Base-by-base conservation (phyloP, 2,797 vertebrate species). In the Hybognathus amarus region DNA sequence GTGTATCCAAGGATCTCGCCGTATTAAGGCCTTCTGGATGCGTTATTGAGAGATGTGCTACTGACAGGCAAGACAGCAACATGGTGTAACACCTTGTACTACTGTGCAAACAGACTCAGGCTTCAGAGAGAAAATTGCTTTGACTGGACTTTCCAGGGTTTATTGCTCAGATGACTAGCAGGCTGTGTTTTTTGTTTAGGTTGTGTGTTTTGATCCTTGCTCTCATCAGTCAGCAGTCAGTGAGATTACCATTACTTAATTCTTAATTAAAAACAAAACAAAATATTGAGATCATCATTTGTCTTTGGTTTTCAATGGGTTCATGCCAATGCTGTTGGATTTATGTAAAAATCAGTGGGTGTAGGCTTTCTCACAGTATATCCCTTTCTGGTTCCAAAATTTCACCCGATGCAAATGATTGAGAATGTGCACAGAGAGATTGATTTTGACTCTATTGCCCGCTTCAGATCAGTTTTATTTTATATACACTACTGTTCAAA, bases 1-100 rank as follows among this genome's bases (percentile, higher is more conserved):
- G 79, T 79, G 45, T 69, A 67, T 54, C 18, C 36, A 38, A 50
- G 76, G 56, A 42, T 77, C 30, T 64, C 5, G 27, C 40, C 38
- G 22, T 64, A 52, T 77, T 77, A 61, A 7, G 70, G 59, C 61
- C 61, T 67, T 77, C 38, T 77, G 82, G 71, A 74, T 52, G 33
- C 4, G 10, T 71, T 77, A 42, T 77, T 8, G 15, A 38, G 50
- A 81, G 20, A 75, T 5, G 24, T 52, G 79, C 71, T 63, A 73
- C 42, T 27, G 64, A 77, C 18, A 80, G 50, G 22, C 20, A 68
- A 75, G 36, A 59, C 78, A 78, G 75, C 75, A 79, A 79, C 59
- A 74, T 83, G 68, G 74, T 85, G 80, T 24, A 85, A 85, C 80
- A 74, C 36, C 59, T 80, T 67, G 61, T 61, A 36, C 47, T 77